Evolutionary conservation across 2,113 vertebrate genomes (phyloP).

Genomic region (Phyllostomus discolor): DNA sequence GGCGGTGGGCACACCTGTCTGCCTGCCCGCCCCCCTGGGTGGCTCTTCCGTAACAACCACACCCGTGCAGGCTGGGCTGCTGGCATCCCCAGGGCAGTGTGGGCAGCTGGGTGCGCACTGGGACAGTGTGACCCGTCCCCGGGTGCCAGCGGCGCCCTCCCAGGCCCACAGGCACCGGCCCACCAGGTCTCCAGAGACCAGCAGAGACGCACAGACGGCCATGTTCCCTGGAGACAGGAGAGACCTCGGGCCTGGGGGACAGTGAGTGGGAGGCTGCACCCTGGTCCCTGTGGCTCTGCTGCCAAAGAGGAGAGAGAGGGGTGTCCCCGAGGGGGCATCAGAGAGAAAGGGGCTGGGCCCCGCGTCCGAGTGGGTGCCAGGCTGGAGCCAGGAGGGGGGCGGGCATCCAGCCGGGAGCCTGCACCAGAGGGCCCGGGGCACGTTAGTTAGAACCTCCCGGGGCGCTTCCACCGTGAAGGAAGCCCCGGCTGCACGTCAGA

Average conservation of each 20-base stretch:
- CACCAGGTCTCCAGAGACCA: neutral
- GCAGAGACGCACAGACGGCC: neutral
- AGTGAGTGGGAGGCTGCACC: neutral
- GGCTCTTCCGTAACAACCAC: neutral
- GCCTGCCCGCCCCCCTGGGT: neutral
- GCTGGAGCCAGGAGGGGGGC: neutral
- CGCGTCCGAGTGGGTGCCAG: neutral
- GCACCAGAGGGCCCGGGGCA: neutral
- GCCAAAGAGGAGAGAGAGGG: no score
- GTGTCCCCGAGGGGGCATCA: no score
- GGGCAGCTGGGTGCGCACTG: neutral
- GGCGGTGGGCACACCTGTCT: no score
- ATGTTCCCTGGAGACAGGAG: neutral
- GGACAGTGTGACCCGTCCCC: neutral
- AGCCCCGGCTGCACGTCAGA: neutral
- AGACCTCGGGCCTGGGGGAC: neutral
- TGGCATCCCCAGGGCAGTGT: neutral
- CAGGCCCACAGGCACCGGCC: rapidly evolving
- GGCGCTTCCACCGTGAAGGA: neutral
- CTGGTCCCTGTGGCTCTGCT: neutral
- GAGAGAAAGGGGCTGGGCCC: neutral
- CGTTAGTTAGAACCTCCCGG: neutral
- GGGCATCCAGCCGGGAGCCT: neutral
- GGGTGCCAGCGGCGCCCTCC: neutral
- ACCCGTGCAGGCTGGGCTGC: neutral